Conservation (phyloP, 1,140 invertebrate genomes). For the Berghia stephanieae region DNA sequence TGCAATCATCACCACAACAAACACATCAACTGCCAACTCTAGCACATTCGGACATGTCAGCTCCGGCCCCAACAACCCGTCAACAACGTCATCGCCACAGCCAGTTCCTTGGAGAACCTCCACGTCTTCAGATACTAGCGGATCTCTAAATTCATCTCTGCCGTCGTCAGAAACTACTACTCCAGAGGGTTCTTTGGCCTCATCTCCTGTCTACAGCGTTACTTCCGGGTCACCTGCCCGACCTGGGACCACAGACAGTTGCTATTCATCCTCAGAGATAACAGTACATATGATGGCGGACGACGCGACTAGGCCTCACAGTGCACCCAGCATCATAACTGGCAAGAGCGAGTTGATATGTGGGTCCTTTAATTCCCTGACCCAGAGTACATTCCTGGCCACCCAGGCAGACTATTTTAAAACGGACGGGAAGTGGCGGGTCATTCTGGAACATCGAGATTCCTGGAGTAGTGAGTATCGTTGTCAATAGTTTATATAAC, state of each 20-base stretch:
- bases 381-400: slow-evolving; percentile 57
- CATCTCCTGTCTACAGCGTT: background rate
- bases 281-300: slow-evolving; percentile 9
- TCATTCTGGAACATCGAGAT: slow-evolving; percentile 47
- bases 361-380: slow-evolving; percentile 50
- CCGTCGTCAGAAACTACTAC: background rate
- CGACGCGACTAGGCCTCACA: slow-evolving; percentile 35
- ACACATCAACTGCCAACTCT: too few species aligned
- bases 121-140: background rate
- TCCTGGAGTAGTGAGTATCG: slow-evolving; percentile 53
- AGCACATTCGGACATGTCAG: too few species aligned
- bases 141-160: background rate
- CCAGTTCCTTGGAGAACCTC: slow-evolving; percentile 15
- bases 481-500: background rate
- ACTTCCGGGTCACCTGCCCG: slow-evolving; percentile 3
- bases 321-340: slow-evolving; percentile 40
- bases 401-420: slow-evolving; percentile 57
- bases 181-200: background rate
- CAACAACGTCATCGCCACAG: slow-evolving; percentile 9
- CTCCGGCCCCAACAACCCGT: too few species aligned
- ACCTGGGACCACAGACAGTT: background rate
- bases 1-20: too few species aligned
- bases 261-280: slow-evolving; percentile 1
- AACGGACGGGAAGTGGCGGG: slow-evolving; percentile 52
- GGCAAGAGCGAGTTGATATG: slow-evolving; percentile 23